These are phyloP conservation scores for Polydrusus cervinus DNA, from an alignment of 2,888 invertebrate genomes.

Conservation along the genomic window DNA sequence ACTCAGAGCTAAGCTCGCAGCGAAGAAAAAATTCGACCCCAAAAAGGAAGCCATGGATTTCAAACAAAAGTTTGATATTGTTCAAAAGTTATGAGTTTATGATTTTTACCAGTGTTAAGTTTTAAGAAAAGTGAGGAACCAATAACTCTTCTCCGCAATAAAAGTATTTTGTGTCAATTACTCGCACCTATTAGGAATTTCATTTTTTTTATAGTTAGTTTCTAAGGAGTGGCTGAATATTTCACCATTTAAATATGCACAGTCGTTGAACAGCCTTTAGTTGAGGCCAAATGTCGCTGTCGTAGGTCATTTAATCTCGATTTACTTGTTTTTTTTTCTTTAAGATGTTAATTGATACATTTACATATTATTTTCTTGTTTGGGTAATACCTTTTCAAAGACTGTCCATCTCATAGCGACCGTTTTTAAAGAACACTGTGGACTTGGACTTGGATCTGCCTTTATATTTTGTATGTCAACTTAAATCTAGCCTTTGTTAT, in stretches of 20 bases:
- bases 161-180: slow-evolving; percentile 9
- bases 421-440: too few relatives aligned
- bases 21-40: slow-evolving; percentile 91
- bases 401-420: too few relatives aligned
- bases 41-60: slow-evolving; percentile 93
- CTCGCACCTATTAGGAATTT: slow-evolving; percentile 30
- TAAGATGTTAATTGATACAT: background rate
- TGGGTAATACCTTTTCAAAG: background rate
- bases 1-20: slow-evolving; percentile 88
- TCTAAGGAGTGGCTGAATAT: slow-evolving; percentile 44
- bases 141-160: background rate
- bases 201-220: slow-evolving; percentile 35
- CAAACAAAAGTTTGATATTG: slow-evolving; percentile 94
- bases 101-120: slow-evolving; percentile 57
- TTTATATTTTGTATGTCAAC: too few relatives aligned
- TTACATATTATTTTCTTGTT: background rate
- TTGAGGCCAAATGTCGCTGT: slow-evolving; percentile 18
- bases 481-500: background rate
- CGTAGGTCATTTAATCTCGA: slow-evolving; percentile 6
- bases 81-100: slow-evolving; percentile 85
- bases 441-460: too few relatives aligned
- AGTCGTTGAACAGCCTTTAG: slow-evolving; percentile 26
- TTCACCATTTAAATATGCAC: slow-evolving; percentile 46
- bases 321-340: slow-evolving; percentile 8
- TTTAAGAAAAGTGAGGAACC: slow-evolving; percentile 21